Base-by-base conservation (phyloP, 2,113 vertebrate genomes). In the Rutilus rutilus region DNA sequence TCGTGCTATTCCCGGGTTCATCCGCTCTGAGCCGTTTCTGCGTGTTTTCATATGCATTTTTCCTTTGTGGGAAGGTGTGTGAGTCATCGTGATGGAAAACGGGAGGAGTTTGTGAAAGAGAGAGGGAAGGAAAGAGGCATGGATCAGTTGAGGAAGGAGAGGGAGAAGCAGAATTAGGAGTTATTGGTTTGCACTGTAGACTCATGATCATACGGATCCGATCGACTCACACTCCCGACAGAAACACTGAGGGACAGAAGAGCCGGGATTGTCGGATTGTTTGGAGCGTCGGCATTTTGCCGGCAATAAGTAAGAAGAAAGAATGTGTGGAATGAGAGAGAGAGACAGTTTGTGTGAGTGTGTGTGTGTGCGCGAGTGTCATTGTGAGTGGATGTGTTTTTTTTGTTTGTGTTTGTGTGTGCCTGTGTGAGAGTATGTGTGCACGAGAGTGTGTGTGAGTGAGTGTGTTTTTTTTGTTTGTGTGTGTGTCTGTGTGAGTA, bases 81-180 rank as follows among this genome's bases (percentile, higher is more conserved):
- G 89, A 91, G 87, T 90, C 90, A 91, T 74, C 30, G 0, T 4
- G 83, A 67, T 82, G 87, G 88, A 90, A 88, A 83, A 75, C 85
- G 91, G 92, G 10, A 88, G 87, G 86, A 77, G 83, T 54, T n/a
- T 74, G 21, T 12, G 62, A 54, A 27, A 69, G 45, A 87, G 75
- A 47, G 42, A 74, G 76, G 62, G 47, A 67, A 59, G 47, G 39
- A 52, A n/a, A 77, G 12, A 69, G 65, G 59, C 45, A n/a, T 54
- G 78, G n/a, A 86, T 57, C 42, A 60, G 77, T 23, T 36, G 60
- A 86, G 74, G 62, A 33, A 60, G 25, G 45, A 64, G 60, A 5
- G 64, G 79, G 79, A 52, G 42, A 25, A 80, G 64, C 30, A 12
- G 19, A 42, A 12, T 12, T 71, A 71, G 67, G 67, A 39, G 23